phyloP scores from a whole-genome alignment of 2,888 invertebrate species.

The Troilus luridus region DNA sequence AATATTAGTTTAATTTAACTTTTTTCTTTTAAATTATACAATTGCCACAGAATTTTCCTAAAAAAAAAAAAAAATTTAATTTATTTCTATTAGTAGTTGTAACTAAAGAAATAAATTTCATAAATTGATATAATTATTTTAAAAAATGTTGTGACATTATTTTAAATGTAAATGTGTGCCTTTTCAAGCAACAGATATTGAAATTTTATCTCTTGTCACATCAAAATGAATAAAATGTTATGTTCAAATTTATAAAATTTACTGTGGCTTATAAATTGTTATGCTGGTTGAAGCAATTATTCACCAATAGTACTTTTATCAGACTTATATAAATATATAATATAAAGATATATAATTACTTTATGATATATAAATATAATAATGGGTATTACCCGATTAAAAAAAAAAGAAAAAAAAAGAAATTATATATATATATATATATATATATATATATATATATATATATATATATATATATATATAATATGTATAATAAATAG shows the following conservation, averaged over 20 bases:
- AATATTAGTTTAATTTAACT: neutral
- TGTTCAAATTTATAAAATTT: constrained; percentile 5
- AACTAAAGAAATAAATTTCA: constrained; percentile 9
- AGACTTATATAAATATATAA: constrained; percentile 27
- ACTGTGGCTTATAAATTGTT: constrained; percentile 39
- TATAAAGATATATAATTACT: constrained; percentile 1
- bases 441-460: neutral
- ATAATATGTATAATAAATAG: neutral
- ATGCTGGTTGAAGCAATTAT: neutral
- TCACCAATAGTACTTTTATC: constrained; percentile 20
- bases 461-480: neutral
- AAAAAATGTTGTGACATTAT: constrained; percentile 38
- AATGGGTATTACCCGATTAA: neutral
- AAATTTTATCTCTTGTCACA: neutral
- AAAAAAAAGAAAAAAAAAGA: neutral
- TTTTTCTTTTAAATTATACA: constrained; percentile 29
- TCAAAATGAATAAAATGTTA: neutral
- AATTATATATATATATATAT: neutral
- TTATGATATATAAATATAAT: constrained; percentile 3
- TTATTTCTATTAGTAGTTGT: constrained; percentile 15
- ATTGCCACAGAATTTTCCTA: constrained; percentile 51
- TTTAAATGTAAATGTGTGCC: constrained; percentile 25
- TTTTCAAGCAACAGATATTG: constrained; percentile 28
- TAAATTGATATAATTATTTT: neutral
- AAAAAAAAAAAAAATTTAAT: neutral